A percentile compares a stretch with the other conserved stretches of the same genome.
Conservation (phyloP, 2,113 vertebrate species). For the Lontra canadensis region DNA sequence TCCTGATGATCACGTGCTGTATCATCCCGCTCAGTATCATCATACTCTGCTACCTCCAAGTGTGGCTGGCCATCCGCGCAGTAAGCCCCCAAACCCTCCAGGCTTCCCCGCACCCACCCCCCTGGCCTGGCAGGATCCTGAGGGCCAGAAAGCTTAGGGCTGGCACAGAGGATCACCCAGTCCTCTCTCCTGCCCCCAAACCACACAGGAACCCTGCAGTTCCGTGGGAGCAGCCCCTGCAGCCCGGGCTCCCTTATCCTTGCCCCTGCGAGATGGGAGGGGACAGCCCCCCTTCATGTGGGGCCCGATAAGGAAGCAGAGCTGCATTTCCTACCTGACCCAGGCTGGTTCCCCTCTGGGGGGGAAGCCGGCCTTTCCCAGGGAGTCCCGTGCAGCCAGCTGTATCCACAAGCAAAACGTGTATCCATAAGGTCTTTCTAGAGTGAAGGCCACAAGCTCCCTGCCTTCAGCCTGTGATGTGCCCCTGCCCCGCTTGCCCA, state of each 20-base stretch:
- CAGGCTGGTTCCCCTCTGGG: neutral
- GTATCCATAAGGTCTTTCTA: neutral
- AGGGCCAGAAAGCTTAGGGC: neutral
- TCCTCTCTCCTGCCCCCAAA: neutral
- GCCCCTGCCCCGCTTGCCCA: too few relatives aligned
- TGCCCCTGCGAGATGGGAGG: neutral
- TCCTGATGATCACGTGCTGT: slow-evolving; percentile 91
- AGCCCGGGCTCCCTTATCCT: neutral
- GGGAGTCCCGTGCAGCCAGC: neutral
- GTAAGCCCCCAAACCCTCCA: slow-evolving; percentile 77
- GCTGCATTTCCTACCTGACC: neutral
- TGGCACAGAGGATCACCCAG: neutral
- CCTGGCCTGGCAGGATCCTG: neutral
- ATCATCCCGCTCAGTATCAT: slow-evolving; percentile 87
- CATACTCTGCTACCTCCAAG: slow-evolving; percentile 90
- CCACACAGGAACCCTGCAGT: neutral
- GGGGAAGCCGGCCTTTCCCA: neutral
- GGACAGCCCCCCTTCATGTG: neutral
- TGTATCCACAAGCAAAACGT: neutral
- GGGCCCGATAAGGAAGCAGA: neutral
- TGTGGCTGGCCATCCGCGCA: slow-evolving; percentile 89
- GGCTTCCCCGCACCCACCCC: neutral
- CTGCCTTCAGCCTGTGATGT: neutral
- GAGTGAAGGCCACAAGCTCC: neutral
- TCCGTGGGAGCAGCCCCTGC: neutral